Percentiles rank a stretch among this genome's conserved stretches.
These are phyloP conservation scores for Zygogramma bicolorata DNA, from an alignment of 2,888 invertebrate species.

Conservation along the genomic window DNA sequence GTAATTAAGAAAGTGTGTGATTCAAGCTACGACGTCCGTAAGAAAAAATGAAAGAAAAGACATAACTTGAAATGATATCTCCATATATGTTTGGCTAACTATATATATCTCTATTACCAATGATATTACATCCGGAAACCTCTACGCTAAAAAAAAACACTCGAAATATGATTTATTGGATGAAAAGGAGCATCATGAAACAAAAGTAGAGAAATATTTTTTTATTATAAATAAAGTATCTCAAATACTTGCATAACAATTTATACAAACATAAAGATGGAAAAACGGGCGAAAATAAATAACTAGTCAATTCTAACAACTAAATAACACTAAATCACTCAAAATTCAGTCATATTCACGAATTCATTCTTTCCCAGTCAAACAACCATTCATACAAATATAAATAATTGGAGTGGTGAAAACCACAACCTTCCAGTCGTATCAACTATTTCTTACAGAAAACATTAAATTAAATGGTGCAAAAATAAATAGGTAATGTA, in stretches of 20 bases:
- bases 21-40: too few species aligned
- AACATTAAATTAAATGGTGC: slow-evolving; percentile 12
- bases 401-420: slow-evolving; percentile 26
- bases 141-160: too few species aligned
- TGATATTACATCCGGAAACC: too few species aligned
- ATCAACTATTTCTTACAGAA: slow-evolving; percentile 19
- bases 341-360: neutral
- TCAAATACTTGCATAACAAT: neutral
- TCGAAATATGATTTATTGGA: too few species aligned
- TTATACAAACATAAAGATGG: neutral
- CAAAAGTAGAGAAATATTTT: neutral
- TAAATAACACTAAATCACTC: neutral
- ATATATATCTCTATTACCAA: too few species aligned
- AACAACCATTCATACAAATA: slow-evolving; percentile 8
- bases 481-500: slow-evolving; percentile 17
- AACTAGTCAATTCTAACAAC: slow-evolving; percentile 8
- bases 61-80: too few species aligned
- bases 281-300: slow-evolving; percentile 2
- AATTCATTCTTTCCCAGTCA: neutral
- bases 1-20: too few species aligned
- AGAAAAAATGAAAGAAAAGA: too few species aligned
- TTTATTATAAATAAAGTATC: slow-evolving; percentile 4
- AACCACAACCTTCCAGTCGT: slow-evolving; percentile 25
- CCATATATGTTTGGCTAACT: too few species aligned
- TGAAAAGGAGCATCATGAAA: neutral